phyloP scores from a whole-genome alignment of 1,140 invertebrate species.

The Dendrolimus kikuchii region DNA sequence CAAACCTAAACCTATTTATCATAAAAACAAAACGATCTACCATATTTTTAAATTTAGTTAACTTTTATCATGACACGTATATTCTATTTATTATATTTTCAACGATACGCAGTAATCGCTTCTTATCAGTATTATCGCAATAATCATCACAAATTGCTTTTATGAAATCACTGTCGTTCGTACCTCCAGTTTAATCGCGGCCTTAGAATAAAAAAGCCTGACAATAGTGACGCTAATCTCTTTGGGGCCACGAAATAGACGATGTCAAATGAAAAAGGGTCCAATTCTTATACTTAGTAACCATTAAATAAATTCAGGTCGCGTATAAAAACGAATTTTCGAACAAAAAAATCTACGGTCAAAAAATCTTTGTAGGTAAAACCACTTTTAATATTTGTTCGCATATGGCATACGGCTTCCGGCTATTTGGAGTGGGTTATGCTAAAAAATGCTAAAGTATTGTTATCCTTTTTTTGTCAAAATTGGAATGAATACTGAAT shows the following conservation, averaged over 20 bases:
- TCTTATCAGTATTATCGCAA: too few species aligned
- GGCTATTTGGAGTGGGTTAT: constrained; percentile 67
- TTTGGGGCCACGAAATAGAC: constrained; percentile 34
- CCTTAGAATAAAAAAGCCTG: constrained; percentile 38
- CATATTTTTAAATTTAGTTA: too few species aligned
- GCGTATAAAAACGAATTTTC: constrained; percentile 10
- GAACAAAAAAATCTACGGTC: constrained; percentile 33
- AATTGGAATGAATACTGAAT: constrained; percentile 25
- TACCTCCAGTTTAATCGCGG: too few species aligned
- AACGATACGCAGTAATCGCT: too few species aligned
- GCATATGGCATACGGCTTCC: constrained; percentile 66
- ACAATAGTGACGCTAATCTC: constrained; percentile 60
- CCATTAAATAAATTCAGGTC: constrained; percentile 64
- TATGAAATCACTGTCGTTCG: too few species aligned
- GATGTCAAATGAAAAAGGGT: constrained; percentile 55
- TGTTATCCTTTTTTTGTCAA: constrained; percentile 33
- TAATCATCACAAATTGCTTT: too few species aligned
- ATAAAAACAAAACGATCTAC: too few species aligned
- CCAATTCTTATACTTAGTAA: constrained; percentile 56
- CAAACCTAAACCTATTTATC: too few species aligned
- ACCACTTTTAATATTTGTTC: constrained; percentile 68
- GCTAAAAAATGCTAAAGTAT: constrained; percentile 42
- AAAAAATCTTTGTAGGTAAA: constrained; percentile 47
- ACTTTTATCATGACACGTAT: too few species aligned
- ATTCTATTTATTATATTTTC: too few species aligned